Evolutionary conservation across 2,888 invertebrate species (phyloP).

Genomic region (Cecidostiba fungosa): DNA sequence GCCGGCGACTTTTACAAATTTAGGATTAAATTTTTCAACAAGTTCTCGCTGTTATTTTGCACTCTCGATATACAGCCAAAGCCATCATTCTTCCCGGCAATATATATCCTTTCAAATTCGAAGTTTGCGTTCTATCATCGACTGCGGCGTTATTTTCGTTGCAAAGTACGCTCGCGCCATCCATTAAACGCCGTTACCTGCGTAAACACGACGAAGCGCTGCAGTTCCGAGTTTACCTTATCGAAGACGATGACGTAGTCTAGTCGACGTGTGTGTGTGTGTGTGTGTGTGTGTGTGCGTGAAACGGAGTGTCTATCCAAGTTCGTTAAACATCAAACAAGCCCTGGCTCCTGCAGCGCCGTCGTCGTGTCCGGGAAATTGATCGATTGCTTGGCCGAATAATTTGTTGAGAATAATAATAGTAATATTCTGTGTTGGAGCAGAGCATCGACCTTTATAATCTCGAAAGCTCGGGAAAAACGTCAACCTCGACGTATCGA

Average conservation of each 20-base stretch:
- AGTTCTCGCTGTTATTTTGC: neutral
- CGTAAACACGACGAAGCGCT: constrained; percentile 66
- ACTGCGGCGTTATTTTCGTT: constrained; percentile 67
- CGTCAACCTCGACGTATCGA: neutral
- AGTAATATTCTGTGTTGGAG: neutral
- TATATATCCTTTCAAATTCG: neutral
- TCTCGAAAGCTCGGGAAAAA: neutral
- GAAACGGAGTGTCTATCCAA: constrained; percentile 33
- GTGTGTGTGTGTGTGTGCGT: constrained; percentile 25
- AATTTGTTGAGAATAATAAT: constrained; percentile 43
- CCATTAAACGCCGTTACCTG: constrained; percentile 71
- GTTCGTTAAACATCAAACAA: constrained; percentile 30
- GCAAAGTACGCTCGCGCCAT: constrained; percentile 67
- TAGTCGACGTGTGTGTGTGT: neutral
- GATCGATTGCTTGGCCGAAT: constrained; percentile 45
- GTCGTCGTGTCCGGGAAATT: constrained; percentile 16
- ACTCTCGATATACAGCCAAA: neutral
- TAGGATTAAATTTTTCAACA: constrained; percentile 5
- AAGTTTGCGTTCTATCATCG: constrained; percentile 8
- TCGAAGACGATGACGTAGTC: neutral
- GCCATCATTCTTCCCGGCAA: neutral
- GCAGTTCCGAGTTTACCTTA: constrained; percentile 27
- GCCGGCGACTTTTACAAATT: constrained; percentile 32
- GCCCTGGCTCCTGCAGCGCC: neutral
- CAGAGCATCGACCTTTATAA: neutral